These are phyloP conservation scores for Drosophila jambulina DNA, from an alignment of 1,140 invertebrate genomes.

Conservation along the genomic window DNA sequence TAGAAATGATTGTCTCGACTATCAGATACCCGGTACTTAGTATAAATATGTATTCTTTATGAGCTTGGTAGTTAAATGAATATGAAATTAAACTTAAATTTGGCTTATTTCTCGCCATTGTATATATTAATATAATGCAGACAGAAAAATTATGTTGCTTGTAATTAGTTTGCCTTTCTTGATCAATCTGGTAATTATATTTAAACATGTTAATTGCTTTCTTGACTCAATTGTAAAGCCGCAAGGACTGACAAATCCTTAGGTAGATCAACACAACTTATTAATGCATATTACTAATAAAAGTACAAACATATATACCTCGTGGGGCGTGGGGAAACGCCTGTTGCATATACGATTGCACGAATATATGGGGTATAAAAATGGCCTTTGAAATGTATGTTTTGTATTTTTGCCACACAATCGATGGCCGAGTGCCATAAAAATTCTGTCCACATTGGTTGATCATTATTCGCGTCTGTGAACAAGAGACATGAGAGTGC, in stretches of 20 bases:
- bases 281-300: neutral
- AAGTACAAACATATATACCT: neutral
- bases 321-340: neutral
- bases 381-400: conserved; percentile 22
- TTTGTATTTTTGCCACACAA: conserved; percentile 25
- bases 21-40: neutral
- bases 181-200: too few species aligned
- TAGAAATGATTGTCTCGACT: neutral
- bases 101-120: too few species aligned
- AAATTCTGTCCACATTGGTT: conserved; percentile 30
- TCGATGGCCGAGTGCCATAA: conserved; percentile 8
- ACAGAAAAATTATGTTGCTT: neutral
- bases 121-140: too few species aligned
- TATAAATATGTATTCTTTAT: neutral
- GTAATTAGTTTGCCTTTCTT: neutral
- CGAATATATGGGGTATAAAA: neutral
- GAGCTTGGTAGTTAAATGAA: neutral
- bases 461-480: conserved; percentile 14
- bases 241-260: neutral
- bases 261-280: neutral
- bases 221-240: neutral
- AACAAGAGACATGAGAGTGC: conserved; percentile 10
- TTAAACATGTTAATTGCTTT: neutral
- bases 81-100: neutral
- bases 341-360: conserved; percentile 2